Evolutionary conservation across 2,888 invertebrate genomes (phyloP).

Genomic region (Stomorhina lunata): DNA sequence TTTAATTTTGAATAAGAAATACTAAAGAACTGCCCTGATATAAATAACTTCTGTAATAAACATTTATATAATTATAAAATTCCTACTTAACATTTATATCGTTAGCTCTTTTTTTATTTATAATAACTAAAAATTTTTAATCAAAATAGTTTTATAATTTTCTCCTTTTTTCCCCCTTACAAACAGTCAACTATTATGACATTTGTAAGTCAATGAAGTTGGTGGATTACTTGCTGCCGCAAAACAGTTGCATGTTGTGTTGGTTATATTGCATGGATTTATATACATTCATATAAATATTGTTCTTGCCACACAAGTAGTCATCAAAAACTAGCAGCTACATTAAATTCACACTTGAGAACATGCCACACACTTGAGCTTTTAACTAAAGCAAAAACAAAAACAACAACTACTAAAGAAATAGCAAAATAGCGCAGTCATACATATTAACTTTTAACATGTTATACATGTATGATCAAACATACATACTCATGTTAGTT

Average conservation of each 20-base stretch:
- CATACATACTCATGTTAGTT: not conserved
- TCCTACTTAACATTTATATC: too few relatives aligned
- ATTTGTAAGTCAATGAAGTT: constrained; percentile 12
- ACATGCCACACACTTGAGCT: constrained; percentile 59
- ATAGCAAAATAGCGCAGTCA: constrained; percentile 30
- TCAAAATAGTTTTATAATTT: not conserved
- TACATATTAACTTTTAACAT: constrained; percentile 43
- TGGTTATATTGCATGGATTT: constrained; percentile 9
- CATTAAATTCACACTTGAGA: constrained; percentile 56
- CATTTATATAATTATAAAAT: too few relatives aligned
- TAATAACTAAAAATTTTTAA: not conserved
- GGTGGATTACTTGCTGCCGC: not conserved
- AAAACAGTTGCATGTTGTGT: constrained; percentile 27
- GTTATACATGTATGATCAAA: constrained; percentile 5
- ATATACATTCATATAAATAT: not conserved
- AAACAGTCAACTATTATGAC: constrained; percentile 11
- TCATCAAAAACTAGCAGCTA: constrained; percentile 49
- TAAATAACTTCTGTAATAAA: too few relatives aligned
- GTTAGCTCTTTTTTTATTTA: not conserved
- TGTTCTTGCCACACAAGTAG: constrained; percentile 60
- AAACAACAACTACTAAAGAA: not conserved
- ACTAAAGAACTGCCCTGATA: too few relatives aligned
- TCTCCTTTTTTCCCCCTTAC: not conserved
- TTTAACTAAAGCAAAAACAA: constrained; percentile 39
- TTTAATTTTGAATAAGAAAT: too few relatives aligned